Conservation (phyloP, 2,888 invertebrate species). For the Spialia ferax region DNA sequence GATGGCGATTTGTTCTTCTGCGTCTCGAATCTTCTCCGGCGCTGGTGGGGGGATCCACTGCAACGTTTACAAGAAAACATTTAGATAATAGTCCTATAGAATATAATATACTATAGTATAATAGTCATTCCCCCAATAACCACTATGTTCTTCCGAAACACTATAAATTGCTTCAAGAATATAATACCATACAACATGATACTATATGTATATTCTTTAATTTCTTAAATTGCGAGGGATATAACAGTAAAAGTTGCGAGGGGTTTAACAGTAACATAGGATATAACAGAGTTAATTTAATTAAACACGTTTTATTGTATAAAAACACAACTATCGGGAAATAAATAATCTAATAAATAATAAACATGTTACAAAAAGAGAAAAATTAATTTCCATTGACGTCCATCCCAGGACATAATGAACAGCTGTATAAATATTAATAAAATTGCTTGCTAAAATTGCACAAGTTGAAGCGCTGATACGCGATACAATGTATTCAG, state of each 20-base stretch:
- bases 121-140: too few relatives aligned
- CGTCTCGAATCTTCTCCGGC: constrained; percentile 90
- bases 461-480: constrained; percentile 23
- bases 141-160: too few relatives aligned
- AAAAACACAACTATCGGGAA: constrained; percentile 1
- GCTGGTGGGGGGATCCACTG: constrained; percentile 94
- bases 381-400: constrained; percentile 12
- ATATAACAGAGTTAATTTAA: too few relatives aligned
- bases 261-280: too few relatives aligned
- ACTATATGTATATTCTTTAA: too few relatives aligned
- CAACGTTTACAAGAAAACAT: neutral
- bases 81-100: too few relatives aligned
- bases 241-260: too few relatives aligned
- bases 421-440: constrained; percentile 29
- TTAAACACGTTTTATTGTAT: neutral
- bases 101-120: too few relatives aligned
- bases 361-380: neutral
- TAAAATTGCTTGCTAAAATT: constrained; percentile 17
- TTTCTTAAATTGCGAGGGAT: too few relatives aligned
- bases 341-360: neutral
- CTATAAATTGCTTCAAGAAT: too few relatives aligned
- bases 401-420: constrained; percentile 28
- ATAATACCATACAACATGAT: too few relatives aligned
- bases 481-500: neutral
- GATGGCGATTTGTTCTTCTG: constrained; percentile 96